Evolutionary conservation across 2,888 invertebrate species (phyloP).

Genomic region (Deilephila elpenor): DNA sequence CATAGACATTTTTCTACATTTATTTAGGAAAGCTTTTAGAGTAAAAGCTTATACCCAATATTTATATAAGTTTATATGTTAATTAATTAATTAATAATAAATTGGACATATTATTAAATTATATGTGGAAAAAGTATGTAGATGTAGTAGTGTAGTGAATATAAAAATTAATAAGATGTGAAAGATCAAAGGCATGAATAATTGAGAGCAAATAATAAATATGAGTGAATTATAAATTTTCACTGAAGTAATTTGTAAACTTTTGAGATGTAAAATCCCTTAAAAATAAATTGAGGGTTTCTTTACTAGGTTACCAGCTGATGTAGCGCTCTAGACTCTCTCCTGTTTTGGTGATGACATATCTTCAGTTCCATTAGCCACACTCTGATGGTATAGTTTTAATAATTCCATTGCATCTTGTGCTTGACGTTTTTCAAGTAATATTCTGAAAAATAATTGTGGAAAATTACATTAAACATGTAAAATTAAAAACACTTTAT

Average conservation of each 20-base stretch:
- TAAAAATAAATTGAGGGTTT: conserved; percentile 74
- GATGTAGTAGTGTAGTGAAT: not conserved
- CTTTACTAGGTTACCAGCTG: conserved; percentile 51
- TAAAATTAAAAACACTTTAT: not conserved
- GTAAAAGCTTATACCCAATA: no score
- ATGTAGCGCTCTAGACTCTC: conserved; percentile 62
- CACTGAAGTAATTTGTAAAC: conserved; percentile 70
- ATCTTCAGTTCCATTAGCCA: conserved; percentile 79
- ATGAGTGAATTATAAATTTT: not conserved
- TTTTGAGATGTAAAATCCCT: conserved; percentile 78
- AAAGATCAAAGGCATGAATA: not conserved
- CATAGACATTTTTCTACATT: not conserved
- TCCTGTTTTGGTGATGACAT: conserved; percentile 78
- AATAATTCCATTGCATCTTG: conserved; percentile 94
- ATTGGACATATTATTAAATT: no score
- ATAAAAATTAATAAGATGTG: not conserved
- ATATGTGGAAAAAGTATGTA: no score
- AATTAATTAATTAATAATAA: no score
- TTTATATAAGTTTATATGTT: no score
- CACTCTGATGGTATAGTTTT: conserved; percentile 88
- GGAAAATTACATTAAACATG: not conserved
- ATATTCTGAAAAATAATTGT: conserved; percentile 79
- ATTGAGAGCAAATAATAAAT: not conserved
- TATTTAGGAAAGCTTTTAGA: not conserved
- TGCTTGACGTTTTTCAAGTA: conserved; percentile 93